Evolutionary conservation across 2,113 vertebrate genomes (phyloP), one percentile per base, ranked within the genome.

Genomic region (Hippolais icterina): DNA sequence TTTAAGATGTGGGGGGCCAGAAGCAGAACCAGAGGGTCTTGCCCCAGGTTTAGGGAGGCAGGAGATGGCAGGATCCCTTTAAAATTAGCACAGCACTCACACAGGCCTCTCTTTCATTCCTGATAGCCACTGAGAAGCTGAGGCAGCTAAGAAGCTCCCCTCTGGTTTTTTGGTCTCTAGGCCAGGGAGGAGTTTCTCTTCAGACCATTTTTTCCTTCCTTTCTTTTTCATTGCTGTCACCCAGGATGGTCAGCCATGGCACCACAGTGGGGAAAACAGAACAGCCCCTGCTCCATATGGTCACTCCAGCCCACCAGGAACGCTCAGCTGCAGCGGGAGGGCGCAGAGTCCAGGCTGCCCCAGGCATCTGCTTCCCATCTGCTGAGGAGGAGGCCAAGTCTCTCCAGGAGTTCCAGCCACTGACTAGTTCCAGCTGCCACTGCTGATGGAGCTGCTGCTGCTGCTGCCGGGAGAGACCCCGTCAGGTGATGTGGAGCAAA

Each of bases 291-390:
- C 39, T 60, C 72, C 33, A 18, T 8, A 33, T 0, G 0, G 54
- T 69, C 53, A 44, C 37, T 68, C 33, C 63, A 60, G 53, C 27
- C 22, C 42, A 12, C 4, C 37, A 59, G 24, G 21, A 68, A 37
- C 0, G 0, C 63, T 37, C 37, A 33, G 27, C 3, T 52, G 31
- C 28, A 44, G 83, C 0, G 0, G 20, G 21, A 86, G 31, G 21
- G 9, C 0, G 0, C 10, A 3, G 25, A 35, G 31, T 4, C 52
- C 4, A 17, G 13, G 25, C 2, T 66, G 83, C 21, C 25, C 31
- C 37, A 31, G 53, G 61, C 53, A 44, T 22, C 25, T 69, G 27
- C 63, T 46, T 16, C 18, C 25, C 37, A 50, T 12, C 14, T 37
- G 44, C 39, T 39, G 64, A 69, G 54, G 37, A 59, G 13, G 18